Conservation (phyloP, 2,888 invertebrate genomes). For the Arge pagana region DNA sequence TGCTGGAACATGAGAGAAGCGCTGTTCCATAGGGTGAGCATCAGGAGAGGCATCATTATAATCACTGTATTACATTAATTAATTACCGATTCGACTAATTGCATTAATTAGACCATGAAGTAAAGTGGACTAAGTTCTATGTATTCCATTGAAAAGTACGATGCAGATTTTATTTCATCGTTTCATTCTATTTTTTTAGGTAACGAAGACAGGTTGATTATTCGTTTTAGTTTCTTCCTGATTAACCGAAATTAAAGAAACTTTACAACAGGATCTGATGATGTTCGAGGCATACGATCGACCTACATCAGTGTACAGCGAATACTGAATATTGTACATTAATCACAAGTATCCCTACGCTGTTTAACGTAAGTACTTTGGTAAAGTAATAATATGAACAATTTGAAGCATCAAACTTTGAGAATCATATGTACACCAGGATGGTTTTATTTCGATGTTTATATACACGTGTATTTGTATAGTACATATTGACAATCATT, state of each 20-base stretch:
- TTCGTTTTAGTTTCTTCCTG: neutral
- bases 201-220: neutral
- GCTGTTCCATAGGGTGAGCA: slow-evolving; percentile 49
- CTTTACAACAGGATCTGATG: neutral
- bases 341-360: too few relatives aligned
- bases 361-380: too few relatives aligned
- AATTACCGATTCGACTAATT: slow-evolving; percentile 54
- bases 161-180: neutral
- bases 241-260: neutral
- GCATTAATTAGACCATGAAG: slow-evolving; percentile 56
- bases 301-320: slow-evolving; percentile 4
- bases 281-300: slow-evolving; percentile 10
- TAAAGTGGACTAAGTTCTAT: slow-evolving; percentile 32
- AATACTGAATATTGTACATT: slow-evolving; percentile 25
- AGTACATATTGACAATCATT: too few relatives aligned
- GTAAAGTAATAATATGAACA: too few relatives aligned
- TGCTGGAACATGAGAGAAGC: slow-evolving; percentile 29
- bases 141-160: neutral
- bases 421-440: too few relatives aligned
- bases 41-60: slow-evolving; percentile 44
- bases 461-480: too few relatives aligned
- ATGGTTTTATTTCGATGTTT: too few relatives aligned
- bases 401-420: too few relatives aligned
- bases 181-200: slow-evolving; percentile 10
- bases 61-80: slow-evolving; percentile 51